These are phyloP conservation scores for Perithous albicinctus DNA, from an alignment of 2,888 invertebrate genomes.

Conservation along the genomic window DNA sequence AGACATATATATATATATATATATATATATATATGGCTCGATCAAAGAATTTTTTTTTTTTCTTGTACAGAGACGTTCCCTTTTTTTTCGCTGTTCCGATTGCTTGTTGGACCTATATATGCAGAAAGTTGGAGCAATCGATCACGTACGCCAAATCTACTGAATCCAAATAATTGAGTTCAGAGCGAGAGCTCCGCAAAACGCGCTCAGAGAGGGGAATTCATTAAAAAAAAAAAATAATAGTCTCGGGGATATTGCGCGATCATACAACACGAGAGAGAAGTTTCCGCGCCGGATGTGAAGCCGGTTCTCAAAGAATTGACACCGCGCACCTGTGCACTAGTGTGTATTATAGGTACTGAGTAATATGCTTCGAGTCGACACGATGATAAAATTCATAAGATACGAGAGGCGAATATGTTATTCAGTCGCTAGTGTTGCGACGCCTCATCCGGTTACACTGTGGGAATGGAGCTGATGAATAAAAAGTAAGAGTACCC, in stretches of 20 bases:
- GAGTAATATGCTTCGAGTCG: conserved; percentile 42
- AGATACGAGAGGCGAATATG: conserved; percentile 66
- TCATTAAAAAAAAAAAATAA: conserved; percentile 16
- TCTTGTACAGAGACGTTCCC: background rate
- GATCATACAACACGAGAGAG: conserved; percentile 46
- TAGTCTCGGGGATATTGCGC: conserved; percentile 37
- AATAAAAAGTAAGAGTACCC: background rate
- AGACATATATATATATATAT: no score
- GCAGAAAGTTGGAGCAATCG: conserved; percentile 1
- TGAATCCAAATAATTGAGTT: background rate
- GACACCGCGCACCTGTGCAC: conserved; percentile 63
- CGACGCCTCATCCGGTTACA: conserved; percentile 68
- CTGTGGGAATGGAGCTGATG: conserved; percentile 72
- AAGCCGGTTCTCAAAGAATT: conserved; percentile 67
- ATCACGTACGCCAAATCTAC: background rate
- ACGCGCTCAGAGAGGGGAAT: conserved; percentile 6
- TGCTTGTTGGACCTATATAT: background rate
- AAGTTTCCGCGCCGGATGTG: conserved; percentile 63
- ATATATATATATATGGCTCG: no score
- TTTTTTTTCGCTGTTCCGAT: background rate
- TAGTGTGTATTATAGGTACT: conserved; percentile 7
- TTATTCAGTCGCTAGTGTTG: conserved; percentile 65
- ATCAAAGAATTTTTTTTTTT: no score
- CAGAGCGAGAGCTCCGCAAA: background rate
- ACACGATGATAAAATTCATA: conserved; percentile 68